A percentile compares a stretch with the other conserved stretches of the same genome.
Conservation (phyloP, 2,888 invertebrate species). For the Chydorus sphaericus region DNA sequence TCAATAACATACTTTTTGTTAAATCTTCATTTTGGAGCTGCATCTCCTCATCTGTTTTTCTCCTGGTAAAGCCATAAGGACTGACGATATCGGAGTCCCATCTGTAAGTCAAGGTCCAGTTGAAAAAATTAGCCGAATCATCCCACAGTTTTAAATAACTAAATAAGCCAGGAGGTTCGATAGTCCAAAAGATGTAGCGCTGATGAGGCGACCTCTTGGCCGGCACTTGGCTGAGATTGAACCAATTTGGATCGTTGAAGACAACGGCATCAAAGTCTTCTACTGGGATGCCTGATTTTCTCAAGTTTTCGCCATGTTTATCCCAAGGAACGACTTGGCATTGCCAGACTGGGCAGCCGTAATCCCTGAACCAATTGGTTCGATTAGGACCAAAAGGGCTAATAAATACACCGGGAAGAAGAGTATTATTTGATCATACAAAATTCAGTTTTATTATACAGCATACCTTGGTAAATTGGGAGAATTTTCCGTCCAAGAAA, state of each 20-base stretch:
- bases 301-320: neutral
- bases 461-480: too few species aligned
- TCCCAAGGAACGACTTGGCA: neutral
- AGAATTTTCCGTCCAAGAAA: too few species aligned
- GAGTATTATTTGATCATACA: too few species aligned
- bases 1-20: too few species aligned
- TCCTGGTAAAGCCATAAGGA: constrained; percentile 7
- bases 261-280: constrained; percentile 7
- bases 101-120: constrained; percentile 8
- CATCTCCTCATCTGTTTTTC: too few species aligned
- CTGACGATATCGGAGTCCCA: constrained; percentile 4
- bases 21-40: too few species aligned
- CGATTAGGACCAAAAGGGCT: too few species aligned
- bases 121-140: too few species aligned
- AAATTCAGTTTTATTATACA: too few species aligned
- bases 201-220: neutral
- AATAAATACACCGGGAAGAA: too few species aligned
- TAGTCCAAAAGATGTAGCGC: constrained; percentile 8
- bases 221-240: neutral
- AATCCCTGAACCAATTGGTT: neutral
- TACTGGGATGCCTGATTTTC: too few species aligned
- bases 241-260: neutral
- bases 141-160: too few species aligned
- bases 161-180: constrained; percentile 1
- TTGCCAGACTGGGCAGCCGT: constrained; percentile 1